A percentile compares a stretch with the other conserved stretches of the same genome.
Evolutionary conservation across 2,797 vertebrate genomes (phyloP).

Genomic region (Peromyscus aztecus): DNA sequence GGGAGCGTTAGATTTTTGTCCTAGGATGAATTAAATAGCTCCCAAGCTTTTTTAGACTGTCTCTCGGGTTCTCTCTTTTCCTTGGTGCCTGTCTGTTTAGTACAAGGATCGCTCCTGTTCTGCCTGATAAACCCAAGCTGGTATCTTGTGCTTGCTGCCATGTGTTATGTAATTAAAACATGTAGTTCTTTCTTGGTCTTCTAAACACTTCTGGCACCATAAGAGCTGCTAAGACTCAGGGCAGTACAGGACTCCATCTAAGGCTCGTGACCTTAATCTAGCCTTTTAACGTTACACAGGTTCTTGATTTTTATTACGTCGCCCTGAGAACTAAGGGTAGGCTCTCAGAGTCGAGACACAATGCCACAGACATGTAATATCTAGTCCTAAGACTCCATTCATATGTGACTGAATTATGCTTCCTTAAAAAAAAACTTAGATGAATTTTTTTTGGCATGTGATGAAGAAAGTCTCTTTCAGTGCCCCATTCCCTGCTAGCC

Average conservation of each 20-base stretch:
- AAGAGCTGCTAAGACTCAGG: constrained; percentile 65
- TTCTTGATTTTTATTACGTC: constrained; percentile 45
- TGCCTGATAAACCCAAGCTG: constrained; percentile 84
- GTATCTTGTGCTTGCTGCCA: constrained; percentile 83
- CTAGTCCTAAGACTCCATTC: constrained; percentile 46
- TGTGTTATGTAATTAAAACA: constrained; percentile 86
- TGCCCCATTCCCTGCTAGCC: neutral
- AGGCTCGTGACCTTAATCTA: constrained; percentile 68
- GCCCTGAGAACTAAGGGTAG: constrained; percentile 45
- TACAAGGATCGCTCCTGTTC: constrained; percentile 83
- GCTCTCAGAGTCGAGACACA: constrained; percentile 21
- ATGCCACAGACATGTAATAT: neutral
- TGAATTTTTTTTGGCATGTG: constrained; percentile 7
- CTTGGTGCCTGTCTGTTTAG: constrained; percentile 85
- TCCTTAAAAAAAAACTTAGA: constrained; percentile 2
- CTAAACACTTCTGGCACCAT: constrained; percentile 81
- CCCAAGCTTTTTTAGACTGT: constrained; percentile 84
- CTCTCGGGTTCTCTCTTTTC: constrained; percentile 86
- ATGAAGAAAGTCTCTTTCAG: constrained; percentile 24
- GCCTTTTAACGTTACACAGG: constrained; percentile 26
- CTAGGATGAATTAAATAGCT: constrained; percentile 85
- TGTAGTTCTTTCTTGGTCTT: constrained; percentile 84
- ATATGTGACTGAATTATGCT: constrained; percentile 50
- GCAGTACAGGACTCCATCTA: constrained; percentile 39
- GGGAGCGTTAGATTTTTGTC: constrained; percentile 78